Base-by-base conservation (phyloP, 2,888 invertebrate species). In the Limnephilus lunatus region DNA sequence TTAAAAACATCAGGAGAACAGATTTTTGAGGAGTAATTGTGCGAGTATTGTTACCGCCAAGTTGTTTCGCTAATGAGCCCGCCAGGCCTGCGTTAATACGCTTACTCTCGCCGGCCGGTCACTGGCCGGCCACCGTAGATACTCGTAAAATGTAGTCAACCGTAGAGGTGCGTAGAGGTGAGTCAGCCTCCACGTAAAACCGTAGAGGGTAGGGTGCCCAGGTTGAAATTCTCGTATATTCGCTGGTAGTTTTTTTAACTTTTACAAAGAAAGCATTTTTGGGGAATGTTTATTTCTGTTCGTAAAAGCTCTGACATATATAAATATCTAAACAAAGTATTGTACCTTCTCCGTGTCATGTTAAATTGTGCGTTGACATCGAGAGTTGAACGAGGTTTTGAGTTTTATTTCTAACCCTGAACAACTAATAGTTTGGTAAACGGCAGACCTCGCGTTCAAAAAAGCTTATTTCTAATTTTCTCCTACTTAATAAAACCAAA, bases 1-100 rank as follows among this genome's bases (percentile, higher is more conserved):
- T 87, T 87, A 87, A 87, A 87, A 68, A 87, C 35, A 87, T 68
- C 87, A 30, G 32, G 53, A 68, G 53, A 87, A 30, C 68, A 32
- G 68, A 53, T 87, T 87, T 87, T 87, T 68, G 31, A 68, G 53
- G 32, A 87, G 87, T 87, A 87, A 87, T 87, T 53, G 87, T 68
- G 68, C 68, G 87, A 53, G 87, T 87, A 87, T 31, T 32, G 87
- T 87, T n/a, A 81, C 88, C 88, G 86, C 90, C 44, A 90, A 92
- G 92, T 92, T 91, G 92, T 92, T 92, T 92, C 91, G 81, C 92
- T 92, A 92, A 92, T 92, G 92, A 92, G 90, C 92, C 90, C 80
- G 85, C 85, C 81, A 39, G 90, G 91, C 90, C 81, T 89, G 31
- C 81, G 90, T 90, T 91, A 92, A 90, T 92, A 91, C 88, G 89